These are phyloP conservation scores for Laticauda laticaudata DNA, from an alignment of 2,113 vertebrate genomes.

Conservation along the genomic window DNA sequence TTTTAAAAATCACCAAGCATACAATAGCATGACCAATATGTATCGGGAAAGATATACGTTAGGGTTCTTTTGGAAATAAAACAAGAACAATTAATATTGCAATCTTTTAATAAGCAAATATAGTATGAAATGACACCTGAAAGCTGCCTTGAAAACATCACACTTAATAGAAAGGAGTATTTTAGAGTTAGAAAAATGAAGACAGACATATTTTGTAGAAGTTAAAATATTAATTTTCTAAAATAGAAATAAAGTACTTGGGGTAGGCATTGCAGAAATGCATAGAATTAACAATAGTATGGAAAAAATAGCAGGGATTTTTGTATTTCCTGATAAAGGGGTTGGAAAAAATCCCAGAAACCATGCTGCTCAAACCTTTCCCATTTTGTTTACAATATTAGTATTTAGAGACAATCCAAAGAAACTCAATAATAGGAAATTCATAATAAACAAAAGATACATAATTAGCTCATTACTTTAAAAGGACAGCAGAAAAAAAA, in stretches of 20 bases:
- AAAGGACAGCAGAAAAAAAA: not conserved
- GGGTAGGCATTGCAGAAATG: not conserved
- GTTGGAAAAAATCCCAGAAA: not conserved
- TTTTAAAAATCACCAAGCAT: not conserved
- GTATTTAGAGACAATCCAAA: not conserved
- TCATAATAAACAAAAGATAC: not conserved
- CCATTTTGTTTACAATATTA: not conserved
- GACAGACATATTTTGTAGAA: not conserved
- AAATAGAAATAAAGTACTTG: not conserved
- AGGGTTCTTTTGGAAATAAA: not conserved
- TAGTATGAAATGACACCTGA: not conserved
- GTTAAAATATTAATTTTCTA: not conserved
- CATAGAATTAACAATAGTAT: not conserved
- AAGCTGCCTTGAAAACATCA: not conserved
- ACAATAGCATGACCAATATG: not conserved
- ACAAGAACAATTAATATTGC: not conserved
- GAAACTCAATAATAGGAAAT: not conserved
- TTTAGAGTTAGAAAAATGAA: not conserved
- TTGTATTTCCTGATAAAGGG: not conserved
- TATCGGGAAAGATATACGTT: not conserved
- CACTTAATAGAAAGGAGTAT: not conserved
- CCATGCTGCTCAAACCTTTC: not conserved
- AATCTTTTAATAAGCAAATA: not conserved
- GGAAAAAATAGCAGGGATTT: not conserved
- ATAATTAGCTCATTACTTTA: not conserved